phyloP scores from a whole-genome alignment of 1,140 invertebrate genomes.

The Eulimnadia texana region DNA sequence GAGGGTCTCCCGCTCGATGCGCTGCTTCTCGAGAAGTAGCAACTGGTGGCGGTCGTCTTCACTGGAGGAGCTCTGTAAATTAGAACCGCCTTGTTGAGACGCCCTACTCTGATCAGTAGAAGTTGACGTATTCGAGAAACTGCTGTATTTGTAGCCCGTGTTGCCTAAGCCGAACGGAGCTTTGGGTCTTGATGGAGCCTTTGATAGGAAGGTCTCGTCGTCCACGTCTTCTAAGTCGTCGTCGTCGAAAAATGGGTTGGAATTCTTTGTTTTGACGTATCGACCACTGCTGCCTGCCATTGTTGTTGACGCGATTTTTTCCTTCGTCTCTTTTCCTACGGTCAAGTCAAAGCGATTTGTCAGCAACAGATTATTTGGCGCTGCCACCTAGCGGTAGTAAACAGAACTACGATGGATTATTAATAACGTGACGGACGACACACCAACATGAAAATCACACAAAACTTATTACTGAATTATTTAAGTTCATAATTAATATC shows the following conservation, averaged over 20 bases:
- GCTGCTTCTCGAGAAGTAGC: constrained; percentile 10
- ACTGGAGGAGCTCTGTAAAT: neutral
- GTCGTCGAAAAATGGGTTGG: constrained; percentile 15
- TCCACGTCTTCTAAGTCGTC: constrained; percentile 11
- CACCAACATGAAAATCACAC: too few relatives aligned
- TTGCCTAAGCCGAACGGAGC: constrained; percentile 2
- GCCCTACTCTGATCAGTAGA: neutral
- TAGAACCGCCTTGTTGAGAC: neutral
- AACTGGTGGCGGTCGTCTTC: constrained; percentile 2
- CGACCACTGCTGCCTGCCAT: constrained; percentile 8
- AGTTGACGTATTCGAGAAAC: neutral
- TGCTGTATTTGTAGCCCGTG: constrained; percentile 10
- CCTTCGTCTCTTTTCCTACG: too few relatives aligned
- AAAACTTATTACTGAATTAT: too few relatives aligned
- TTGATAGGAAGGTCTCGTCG: constrained; percentile 9
- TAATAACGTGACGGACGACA: too few relatives aligned
- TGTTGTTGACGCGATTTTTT: neutral
- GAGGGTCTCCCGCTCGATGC: constrained; percentile 8
- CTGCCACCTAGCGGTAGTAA: too few relatives aligned
- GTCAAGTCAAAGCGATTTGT: too few relatives aligned
- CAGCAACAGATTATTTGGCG: too few relatives aligned
- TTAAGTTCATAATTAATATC: too few relatives aligned
- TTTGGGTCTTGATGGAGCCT: constrained; percentile 3
- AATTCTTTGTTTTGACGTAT: constrained; percentile 6
- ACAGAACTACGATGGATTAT: too few relatives aligned